Conservation (phyloP, 2,113 vertebrate species). For the Cyprinus carpio region DNA sequence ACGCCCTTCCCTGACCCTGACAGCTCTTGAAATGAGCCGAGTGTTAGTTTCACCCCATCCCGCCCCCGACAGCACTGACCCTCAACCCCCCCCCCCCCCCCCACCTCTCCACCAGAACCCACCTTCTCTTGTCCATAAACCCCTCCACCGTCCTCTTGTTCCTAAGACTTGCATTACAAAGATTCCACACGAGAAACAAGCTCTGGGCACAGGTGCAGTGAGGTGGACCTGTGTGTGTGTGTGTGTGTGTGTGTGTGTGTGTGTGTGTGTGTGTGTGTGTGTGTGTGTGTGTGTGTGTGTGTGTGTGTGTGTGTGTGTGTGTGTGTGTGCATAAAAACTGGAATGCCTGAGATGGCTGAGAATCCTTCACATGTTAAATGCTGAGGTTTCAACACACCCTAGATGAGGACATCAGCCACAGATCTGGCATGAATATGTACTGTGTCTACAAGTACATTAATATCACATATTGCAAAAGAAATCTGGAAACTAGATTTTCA, state of each 20-base stretch:
- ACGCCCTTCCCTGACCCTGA: slow-evolving; percentile 63
- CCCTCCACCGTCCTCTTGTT: slow-evolving; percentile 38
- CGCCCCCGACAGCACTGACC: slow-evolving; percentile 47
- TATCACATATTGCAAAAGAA: background rate
- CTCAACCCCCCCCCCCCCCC: slow-evolving; percentile 20
- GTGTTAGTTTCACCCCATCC: slow-evolving; percentile 57
- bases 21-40: slow-evolving; percentile 63
- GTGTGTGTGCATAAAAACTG: background rate
- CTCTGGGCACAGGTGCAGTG: slow-evolving; percentile 71
- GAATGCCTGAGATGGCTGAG: slow-evolving; percentile 14
- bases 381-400: slow-evolving; percentile 11
- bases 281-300: slow-evolving; percentile 39
- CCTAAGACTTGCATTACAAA: slow-evolving; percentile 67
- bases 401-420: background rate
- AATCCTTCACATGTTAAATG: slow-evolving; percentile 30
- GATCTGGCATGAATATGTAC: background rate
- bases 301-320: slow-evolving; percentile 40
- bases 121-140: slow-evolving; percentile 1
- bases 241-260: slow-evolving; percentile 40
- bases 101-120: background rate
- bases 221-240: slow-evolving; percentile 41
- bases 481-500: background rate
- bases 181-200: slow-evolving; percentile 73
- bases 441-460: background rate
- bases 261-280: slow-evolving; percentile 23